Evolutionary conservation across 2,113 vertebrate genomes (phyloP), one percentile per base, ranked within the genome.

Genomic region (Otis tarda): DNA sequence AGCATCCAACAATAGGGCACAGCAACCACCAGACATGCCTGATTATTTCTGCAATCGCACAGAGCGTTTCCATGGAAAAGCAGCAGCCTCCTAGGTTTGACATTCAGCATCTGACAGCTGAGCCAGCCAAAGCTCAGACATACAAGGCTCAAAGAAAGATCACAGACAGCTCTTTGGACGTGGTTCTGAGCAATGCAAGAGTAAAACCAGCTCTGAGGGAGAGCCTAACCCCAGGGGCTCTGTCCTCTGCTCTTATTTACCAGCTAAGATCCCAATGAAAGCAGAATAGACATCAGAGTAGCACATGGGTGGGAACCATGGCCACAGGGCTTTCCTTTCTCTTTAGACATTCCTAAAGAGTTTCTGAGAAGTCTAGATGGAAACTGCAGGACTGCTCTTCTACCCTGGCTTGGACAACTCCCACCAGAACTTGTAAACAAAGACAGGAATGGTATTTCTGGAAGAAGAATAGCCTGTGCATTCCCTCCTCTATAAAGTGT

Each of bases 31-130:
- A 90, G 91, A 85, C 61, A 15, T 10, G 70, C 67, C 70, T 87
- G 81, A 95, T 95, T 93, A 80, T 94, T 93, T 70, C 81, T 94
- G 87, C 78, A 85, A 27, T 94, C 12, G 7, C 78, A 87, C 60
- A 35, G 63, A 83, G 67, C 24, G 94, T 95, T 96, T 97, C 95
- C 94, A 96, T 96, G 95, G 95, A 96, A 96, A 97, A 95, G 87
- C 84, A 69, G 93, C 89, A 93, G 75, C 78, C 78, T 85, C 52
- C 74, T 39, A 92, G 45, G 70, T 85, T 52, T 91, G 90, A 95
- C 84, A 80, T 91, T 88, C 82, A 95, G 67, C 1, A 0, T 80
- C 84, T 96, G 95, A 93, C 95, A 94, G 82, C 90, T 67, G 55
- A 96, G 75, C 67, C 84, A 93, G 91, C 39, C 83, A 87, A 80